phyloP scores from a whole-genome alignment of 2,113 vertebrate species.

The Hirundichthys speculiger region DNA sequence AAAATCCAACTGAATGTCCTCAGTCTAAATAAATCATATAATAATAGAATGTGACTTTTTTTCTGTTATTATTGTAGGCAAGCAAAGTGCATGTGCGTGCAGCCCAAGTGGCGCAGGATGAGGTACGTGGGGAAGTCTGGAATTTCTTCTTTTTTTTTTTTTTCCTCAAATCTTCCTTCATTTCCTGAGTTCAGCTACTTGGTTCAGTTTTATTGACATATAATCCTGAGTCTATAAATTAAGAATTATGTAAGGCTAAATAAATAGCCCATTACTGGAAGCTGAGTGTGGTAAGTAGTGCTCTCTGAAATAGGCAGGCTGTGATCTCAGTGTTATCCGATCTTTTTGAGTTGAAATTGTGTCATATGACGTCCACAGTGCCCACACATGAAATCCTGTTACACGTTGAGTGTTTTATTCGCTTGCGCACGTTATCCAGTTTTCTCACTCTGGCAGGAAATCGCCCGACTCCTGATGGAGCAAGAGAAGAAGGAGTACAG shows the following conservation, averaged over 20 bases:
- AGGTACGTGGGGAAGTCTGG: slow-evolving; percentile 79
- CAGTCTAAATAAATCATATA: too few species aligned
- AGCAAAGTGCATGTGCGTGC: slow-evolving; percentile 70
- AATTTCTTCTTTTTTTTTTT: slow-evolving; percentile 22
- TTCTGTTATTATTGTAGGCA: slow-evolving; percentile 63
- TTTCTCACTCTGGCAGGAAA: slow-evolving; percentile 81
- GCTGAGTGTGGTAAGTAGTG: too few species aligned
- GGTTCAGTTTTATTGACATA: not conserved
- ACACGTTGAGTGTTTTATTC: not conserved
- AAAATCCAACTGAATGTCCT: too few species aligned
- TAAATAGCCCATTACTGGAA: not conserved
- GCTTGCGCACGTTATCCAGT: not conserved
- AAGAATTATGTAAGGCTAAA: not conserved
- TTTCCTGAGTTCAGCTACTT: slow-evolving; percentile 31
- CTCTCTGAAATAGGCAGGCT: too few species aligned
- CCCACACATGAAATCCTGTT: not conserved
- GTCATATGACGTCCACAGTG: not conserved
- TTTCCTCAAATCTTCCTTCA: slow-evolving; percentile 6
- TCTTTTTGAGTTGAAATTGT: not conserved
- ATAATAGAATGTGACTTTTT: not conserved
- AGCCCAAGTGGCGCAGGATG: slow-evolving; percentile 89
- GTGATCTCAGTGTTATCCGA: too few species aligned
- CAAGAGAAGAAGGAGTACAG: slow-evolving; percentile 91
- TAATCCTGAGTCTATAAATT: not conserved
- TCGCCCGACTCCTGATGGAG: slow-evolving; percentile 91